phyloP scores from a whole-genome alignment of 2,113 vertebrate species.

The Syngnathus scovelli region DNA sequence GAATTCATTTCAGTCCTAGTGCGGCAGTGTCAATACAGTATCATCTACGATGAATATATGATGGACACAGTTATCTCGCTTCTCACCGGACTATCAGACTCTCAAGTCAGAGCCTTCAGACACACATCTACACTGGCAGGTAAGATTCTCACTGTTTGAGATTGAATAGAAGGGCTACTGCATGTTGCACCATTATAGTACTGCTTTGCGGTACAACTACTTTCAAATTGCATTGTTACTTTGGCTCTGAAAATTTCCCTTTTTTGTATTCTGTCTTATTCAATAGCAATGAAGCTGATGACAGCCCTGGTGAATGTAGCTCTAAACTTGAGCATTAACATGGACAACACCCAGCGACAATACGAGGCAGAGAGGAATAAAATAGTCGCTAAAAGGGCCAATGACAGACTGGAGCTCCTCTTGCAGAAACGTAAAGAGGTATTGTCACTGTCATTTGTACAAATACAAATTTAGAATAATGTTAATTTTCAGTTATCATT shows the following conservation, averaged over 20 bases:
- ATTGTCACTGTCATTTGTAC: background rate
- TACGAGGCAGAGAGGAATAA: slow-evolving; percentile 97
- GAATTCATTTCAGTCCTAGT: slow-evolving; percentile 97
- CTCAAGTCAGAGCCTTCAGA: slow-evolving; percentile 96
- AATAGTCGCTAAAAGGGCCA: slow-evolving; percentile 94
- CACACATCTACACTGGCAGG: slow-evolving; percentile 99
- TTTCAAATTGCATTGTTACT: background rate
- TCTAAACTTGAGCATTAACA: slow-evolving; percentile 98
- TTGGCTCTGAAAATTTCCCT: background rate
- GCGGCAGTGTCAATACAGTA: slow-evolving; percentile 98
- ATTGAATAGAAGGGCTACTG: background rate
- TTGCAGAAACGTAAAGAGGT: slow-evolving; percentile 99
- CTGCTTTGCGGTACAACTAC: background rate
- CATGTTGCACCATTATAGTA: background rate
- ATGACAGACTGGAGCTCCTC: slow-evolving; percentile 90
- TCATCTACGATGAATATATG: slow-evolving; percentile 99
- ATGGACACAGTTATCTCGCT: slow-evolving; percentile 99
- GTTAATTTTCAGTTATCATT: background rate
- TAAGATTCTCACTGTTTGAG: slow-evolving; percentile 34
- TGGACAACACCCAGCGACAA: slow-evolving; percentile 98
- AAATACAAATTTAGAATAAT: background rate
- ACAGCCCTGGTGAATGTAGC: slow-evolving; percentile 98
- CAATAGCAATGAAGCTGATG: slow-evolving; percentile 97
- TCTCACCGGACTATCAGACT: slow-evolving; percentile 95
- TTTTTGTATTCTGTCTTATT: background rate